Percentiles rank a stretch among this genome's conserved stretches.
These are phyloP conservation scores for Petrocephalus schoutedeni DNA, from an alignment of 2,797 vertebrate genomes.

Conservation along the genomic window DNA sequence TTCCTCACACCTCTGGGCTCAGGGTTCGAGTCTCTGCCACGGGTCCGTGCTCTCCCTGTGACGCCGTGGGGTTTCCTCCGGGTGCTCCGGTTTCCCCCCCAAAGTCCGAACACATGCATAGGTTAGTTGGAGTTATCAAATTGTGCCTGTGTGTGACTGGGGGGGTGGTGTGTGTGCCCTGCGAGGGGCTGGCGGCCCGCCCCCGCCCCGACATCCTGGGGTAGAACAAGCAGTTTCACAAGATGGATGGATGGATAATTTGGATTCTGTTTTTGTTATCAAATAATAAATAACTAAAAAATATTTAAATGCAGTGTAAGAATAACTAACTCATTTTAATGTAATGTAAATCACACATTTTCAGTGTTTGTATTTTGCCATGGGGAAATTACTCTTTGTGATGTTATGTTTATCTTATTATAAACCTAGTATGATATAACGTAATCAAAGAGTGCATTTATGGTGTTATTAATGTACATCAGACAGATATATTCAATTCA, in stretches of 20 bases:
- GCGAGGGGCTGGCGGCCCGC: too few relatives aligned
- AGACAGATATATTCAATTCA: background rate
- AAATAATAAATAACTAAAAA: background rate
- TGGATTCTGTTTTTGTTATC: background rate
- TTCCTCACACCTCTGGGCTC: too few relatives aligned
- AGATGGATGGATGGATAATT: background rate
- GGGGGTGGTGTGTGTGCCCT: too few relatives aligned
- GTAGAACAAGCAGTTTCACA: too few relatives aligned
- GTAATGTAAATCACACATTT: background rate
- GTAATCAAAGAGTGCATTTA: background rate
- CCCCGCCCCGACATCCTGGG: too few relatives aligned
- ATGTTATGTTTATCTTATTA: background rate
- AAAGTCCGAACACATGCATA: too few relatives aligned
- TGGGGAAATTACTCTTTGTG: background rate
- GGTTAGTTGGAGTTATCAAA: too few relatives aligned
- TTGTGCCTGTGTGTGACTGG: too few relatives aligned
- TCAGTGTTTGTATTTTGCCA: background rate
- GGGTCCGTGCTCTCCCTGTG: too few relatives aligned
- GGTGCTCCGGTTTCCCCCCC: too few relatives aligned
- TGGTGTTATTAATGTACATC: background rate
- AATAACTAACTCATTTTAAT: background rate
- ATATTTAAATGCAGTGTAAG: background rate
- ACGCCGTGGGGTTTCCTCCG: too few relatives aligned
- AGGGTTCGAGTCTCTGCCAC: too few relatives aligned
- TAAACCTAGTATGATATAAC: background rate